Evolutionary conservation across 2,113 vertebrate species (phyloP).

Genomic region (Coregonus clupeaformis): DNA sequence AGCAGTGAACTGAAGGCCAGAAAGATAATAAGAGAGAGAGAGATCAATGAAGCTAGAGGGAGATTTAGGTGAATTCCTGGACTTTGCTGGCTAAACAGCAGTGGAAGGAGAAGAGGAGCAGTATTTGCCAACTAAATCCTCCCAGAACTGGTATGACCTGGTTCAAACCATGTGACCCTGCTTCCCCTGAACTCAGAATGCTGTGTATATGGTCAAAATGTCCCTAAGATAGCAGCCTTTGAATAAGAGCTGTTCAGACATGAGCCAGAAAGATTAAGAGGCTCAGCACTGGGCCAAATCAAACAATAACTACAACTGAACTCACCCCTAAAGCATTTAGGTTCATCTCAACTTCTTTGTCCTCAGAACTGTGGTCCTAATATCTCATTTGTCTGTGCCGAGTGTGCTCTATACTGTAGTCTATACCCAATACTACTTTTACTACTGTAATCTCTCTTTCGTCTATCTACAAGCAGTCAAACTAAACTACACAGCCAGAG

Average conservation of each 20-base stretch:
- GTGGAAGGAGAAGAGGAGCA: slow-evolving; percentile 18
- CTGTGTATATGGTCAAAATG: slow-evolving; percentile 48
- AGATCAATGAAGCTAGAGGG: too few relatives aligned
- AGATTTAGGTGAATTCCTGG: slow-evolving; percentile 23
- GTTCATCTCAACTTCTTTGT: not conserved
- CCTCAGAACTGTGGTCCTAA: not conserved
- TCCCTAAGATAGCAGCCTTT: slow-evolving; percentile 16
- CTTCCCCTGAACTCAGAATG: not conserved
- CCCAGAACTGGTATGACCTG: slow-evolving; percentile 49
- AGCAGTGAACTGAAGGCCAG: too few relatives aligned
- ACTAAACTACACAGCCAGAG: too few relatives aligned
- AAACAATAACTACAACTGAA: not conserved
- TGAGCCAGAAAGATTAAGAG: not conserved
- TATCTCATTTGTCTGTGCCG: not conserved
- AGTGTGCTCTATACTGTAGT: not conserved
- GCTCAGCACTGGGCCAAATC: not conserved
- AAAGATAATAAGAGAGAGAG: not conserved
- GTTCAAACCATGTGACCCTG: slow-evolving; percentile 18
- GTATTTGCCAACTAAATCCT: slow-evolving; percentile 37
- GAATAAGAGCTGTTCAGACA: not conserved
- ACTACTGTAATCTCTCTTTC: too few relatives aligned
- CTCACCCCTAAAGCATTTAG: not conserved
- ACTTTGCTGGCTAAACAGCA: slow-evolving; percentile 40
- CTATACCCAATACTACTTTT: too few relatives aligned
- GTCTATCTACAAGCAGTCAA: too few relatives aligned